A percentile compares a stretch with the other conserved stretches of the same genome.
Evolutionary conservation across 2,888 invertebrate genomes (phyloP).

Genomic region (Allophyes oxyacanthae): DNA sequence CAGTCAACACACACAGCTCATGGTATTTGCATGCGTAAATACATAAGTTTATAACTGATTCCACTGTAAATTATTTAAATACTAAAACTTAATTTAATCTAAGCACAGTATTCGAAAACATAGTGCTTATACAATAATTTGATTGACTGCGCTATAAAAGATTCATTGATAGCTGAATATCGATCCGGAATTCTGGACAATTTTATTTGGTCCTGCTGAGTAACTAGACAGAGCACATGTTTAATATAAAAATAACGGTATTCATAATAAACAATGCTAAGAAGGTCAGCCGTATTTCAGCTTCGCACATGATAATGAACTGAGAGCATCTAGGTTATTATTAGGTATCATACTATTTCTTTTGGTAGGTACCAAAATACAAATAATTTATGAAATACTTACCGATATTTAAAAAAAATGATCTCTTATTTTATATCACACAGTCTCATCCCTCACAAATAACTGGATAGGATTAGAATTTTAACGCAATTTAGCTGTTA

Average conservation of each 20-base stretch:
- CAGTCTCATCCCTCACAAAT: constrained; percentile 23
- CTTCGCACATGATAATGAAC: constrained; percentile 41
- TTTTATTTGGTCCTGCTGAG: constrained; percentile 44
- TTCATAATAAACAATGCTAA: constrained; percentile 56
- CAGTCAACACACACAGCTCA: too few species aligned
- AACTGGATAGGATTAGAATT: constrained; percentile 17
- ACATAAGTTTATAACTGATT: too few species aligned
- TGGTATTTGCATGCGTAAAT: too few species aligned
- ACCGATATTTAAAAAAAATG: constrained; percentile 26
- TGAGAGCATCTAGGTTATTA: constrained; percentile 40
- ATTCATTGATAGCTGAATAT: constrained; percentile 37
- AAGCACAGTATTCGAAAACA: neutral
- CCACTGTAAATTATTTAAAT: too few species aligned
- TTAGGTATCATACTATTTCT: constrained; percentile 28
- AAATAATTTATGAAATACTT: constrained; percentile 25
- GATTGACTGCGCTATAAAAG: constrained; percentile 15
- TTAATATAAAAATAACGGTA: constrained; percentile 54
- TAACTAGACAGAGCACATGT: constrained; percentile 46
- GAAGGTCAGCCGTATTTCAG: constrained; percentile 52
- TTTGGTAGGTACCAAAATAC: constrained; percentile 9
- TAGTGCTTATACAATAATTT: neutral
- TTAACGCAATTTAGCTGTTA: constrained; percentile 13
- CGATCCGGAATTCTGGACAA: constrained; percentile 44
- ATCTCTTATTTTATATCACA: constrained; percentile 26
- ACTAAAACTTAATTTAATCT: neutral